Base-by-base conservation (phyloP, 2,113 vertebrate species). In the Chionis minor region DNA sequence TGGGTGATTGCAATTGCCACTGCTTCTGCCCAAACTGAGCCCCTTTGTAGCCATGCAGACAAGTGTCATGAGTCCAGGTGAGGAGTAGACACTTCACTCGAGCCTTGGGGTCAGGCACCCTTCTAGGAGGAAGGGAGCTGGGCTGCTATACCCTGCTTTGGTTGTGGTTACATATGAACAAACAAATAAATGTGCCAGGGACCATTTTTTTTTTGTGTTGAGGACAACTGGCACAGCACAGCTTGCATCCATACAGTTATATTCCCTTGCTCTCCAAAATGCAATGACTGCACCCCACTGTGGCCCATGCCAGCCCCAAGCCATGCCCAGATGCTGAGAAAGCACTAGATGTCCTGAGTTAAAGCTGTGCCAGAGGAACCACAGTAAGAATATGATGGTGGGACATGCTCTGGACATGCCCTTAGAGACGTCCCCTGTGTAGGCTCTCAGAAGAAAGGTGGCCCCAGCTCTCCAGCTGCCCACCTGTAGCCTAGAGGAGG, bases 251-350 rank as follows among this genome's bases (percentile, higher is more conserved):
- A 15, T 14, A 26, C 6, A 58, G 6, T 40, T 47, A 7, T 23
- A 49, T 33, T 67, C 26, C 21, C 32, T 73, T 66, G 14, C 30
- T 82, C 56, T 65, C 18, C 56, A 49, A 27, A 74, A 61, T 3
- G 11, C 0, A 1, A 6, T 30, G 35, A 10, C 45, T 79, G 55
- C 20, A 40, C 9, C 42, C 45, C 38, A 8, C 32, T 7, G 1
- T 4, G 30, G 52, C 23, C 28, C 19, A 8, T 30, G 35, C 44
- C 35, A 32, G 20, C 32, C 14, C n/a, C 35, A 47, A n/a, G 10
- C 28, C 24, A 8, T 23, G n/a, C 16, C 54, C 12, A 3, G 16
- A 9, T 61, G 35, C 27, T 72, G 62, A 24, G 38, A 58, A 92
- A 55, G 27, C 12, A 7, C 38, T 75, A 59, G 19, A 10, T 86